phyloP scores from a whole-genome alignment of 2,797 vertebrate genomes.

The Chloroceryle inda region DNA sequence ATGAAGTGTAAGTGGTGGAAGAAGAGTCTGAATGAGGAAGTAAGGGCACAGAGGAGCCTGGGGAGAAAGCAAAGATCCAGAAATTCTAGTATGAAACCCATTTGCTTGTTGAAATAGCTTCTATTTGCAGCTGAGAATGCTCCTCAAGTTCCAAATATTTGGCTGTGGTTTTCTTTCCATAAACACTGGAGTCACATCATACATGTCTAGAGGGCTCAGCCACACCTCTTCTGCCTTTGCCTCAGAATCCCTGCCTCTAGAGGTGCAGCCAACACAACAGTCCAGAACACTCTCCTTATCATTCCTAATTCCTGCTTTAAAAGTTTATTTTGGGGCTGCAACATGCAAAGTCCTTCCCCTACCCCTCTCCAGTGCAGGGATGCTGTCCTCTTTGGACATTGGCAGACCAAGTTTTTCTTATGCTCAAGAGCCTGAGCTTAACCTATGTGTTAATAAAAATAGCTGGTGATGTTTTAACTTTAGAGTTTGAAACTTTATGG shows the following conservation, averaged over 20 bases:
- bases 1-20: not conserved
- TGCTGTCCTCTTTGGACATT: not conserved
- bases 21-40: not conserved
- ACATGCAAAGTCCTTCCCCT: not conserved
- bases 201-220: slow-evolving; percentile 34
- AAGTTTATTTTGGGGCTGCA: not conserved
- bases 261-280: slow-evolving; percentile 4
- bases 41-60: not conserved
- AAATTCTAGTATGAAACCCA: not conserved
- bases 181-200: slow-evolving; percentile 61
- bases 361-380: not conserved
- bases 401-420: not conserved
- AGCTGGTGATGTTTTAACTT: slow-evolving; percentile 48
- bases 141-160: slow-evolving; percentile 61
- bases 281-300: slow-evolving; percentile 31
- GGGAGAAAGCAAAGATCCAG: not conserved
- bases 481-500: slow-evolving; percentile 25
- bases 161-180: slow-evolving; percentile 25
- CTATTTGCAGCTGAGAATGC: slow-evolving; percentile 23
- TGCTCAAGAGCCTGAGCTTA: not conserved
- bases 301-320: not conserved
- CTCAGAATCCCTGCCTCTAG: not conserved
- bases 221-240: slow-evolving; percentile 37
- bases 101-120: slow-evolving; percentile 20
- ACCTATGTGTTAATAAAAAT: not conserved